Evolutionary conservation across 2,797 vertebrate genomes (phyloP).

Genomic region (Sebastes trivittatus): DNA sequence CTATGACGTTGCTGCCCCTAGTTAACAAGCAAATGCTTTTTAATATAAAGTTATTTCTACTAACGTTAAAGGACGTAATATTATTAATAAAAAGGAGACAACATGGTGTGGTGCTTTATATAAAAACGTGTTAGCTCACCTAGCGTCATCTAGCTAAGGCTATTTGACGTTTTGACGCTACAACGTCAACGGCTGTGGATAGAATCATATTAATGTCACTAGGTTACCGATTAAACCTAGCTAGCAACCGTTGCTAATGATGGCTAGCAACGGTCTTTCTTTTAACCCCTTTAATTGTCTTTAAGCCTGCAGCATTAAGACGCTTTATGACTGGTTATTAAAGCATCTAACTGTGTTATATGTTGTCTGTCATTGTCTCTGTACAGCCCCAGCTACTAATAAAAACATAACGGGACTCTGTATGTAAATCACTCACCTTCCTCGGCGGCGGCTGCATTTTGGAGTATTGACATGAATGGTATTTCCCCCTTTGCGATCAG

Average conservation of each 20-base stretch:
- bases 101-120: neutral
- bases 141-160: conserved; percentile 50
- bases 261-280: conserved; percentile 35
- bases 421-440: conserved; percentile 87
- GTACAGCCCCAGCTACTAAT: neutral
- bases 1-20: neutral
- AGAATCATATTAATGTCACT: conserved; percentile 57
- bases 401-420: conserved; percentile 66
- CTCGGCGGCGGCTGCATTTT: conserved; percentile 98
- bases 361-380: conserved; percentile 54
- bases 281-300: neutral
- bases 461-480: conserved; percentile 88
- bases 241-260: conserved; percentile 64
- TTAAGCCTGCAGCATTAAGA: neutral
- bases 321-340: neutral
- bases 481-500: conserved; percentile 73
- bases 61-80: neutral
- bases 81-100: neutral
- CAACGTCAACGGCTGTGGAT: conserved; percentile 30
- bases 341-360: neutral
- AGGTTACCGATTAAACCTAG: conserved; percentile 40
- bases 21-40: neutral
- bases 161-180: conserved; percentile 49
- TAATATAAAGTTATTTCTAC: conserved; percentile 25
- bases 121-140: conserved; percentile 26